phyloP scores from a whole-genome alignment of 2,888 invertebrate species.

The Chaitophorus viminalis region DNA sequence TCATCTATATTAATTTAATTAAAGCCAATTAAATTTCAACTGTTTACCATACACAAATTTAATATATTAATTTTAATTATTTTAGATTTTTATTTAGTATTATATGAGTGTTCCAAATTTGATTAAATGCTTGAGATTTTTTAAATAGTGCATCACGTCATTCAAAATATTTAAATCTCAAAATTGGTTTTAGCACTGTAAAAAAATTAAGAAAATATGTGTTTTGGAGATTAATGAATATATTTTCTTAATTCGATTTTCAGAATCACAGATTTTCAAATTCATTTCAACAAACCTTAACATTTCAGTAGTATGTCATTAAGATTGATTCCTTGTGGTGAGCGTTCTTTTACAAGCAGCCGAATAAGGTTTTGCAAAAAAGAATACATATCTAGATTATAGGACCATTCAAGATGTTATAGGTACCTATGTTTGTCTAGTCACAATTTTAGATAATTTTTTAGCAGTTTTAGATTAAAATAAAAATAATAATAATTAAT shows the following conservation, averaged over 20 bases:
- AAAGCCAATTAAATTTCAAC: neutral
- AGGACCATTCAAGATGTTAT: constrained; percentile 32
- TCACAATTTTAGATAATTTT: constrained; percentile 54
- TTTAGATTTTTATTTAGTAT: too few species aligned
- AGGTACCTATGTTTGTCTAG: constrained; percentile 54
- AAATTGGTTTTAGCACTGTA: too few species aligned
- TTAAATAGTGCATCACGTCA: neutral
- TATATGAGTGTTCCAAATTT: too few species aligned
- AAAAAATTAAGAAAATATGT: neutral
- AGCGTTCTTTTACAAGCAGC: constrained; percentile 46
- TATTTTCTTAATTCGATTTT: constrained; percentile 50
- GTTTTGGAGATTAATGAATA: constrained; percentile 30
- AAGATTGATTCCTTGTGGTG: constrained; percentile 51
- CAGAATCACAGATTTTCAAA: constrained; percentile 51
- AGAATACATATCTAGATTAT: constrained; percentile 60
- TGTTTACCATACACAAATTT: neutral
- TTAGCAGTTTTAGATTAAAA: constrained; percentile 38
- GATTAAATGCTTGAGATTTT: too few species aligned
- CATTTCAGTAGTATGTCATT: constrained; percentile 55
- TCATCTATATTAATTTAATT: neutral
- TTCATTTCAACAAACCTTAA: constrained; percentile 51
- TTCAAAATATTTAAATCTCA: neutral
- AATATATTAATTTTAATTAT: too few species aligned
- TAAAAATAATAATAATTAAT: constrained; percentile 14
- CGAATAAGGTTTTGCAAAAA: constrained; percentile 43